phyloP scores from a whole-genome alignment of 1,140 invertebrate genomes.

The Hestina assimilis region DNA sequence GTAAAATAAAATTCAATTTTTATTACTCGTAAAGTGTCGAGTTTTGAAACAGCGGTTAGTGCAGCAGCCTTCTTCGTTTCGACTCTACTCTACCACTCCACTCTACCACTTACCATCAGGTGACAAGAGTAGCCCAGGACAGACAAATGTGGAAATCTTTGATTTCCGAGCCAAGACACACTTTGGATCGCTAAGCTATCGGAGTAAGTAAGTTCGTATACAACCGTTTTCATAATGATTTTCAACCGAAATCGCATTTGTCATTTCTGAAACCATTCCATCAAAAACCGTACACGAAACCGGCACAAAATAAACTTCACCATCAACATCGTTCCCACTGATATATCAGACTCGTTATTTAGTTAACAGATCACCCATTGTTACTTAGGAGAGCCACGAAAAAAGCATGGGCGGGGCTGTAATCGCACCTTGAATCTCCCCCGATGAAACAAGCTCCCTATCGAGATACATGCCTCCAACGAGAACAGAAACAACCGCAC shows the following conservation, averaged over 20 bases:
- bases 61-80: too few species aligned
- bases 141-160: too few species aligned
- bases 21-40: too few species aligned
- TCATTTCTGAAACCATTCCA: slow-evolving; percentile 17
- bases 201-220: too few species aligned
- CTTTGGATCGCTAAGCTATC: too few species aligned
- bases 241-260: not conserved
- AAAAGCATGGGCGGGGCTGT: slow-evolving; percentile 73
- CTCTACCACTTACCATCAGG: too few species aligned
- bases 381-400: slow-evolving; percentile 74
- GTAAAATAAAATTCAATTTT: too few species aligned
- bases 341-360: slow-evolving; percentile 73
- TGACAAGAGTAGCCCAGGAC: too few species aligned
- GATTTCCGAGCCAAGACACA: too few species aligned
- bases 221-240: too few species aligned
- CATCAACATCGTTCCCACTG: slow-evolving; percentile 56
- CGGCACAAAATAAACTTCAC: slow-evolving; percentile 55
- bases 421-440: slow-evolving; percentile 62
- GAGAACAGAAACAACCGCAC: slow-evolving; percentile 28
- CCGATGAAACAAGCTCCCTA: slow-evolving; percentile 70
- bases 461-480: slow-evolving; percentile 72
- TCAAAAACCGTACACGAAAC: slow-evolving; percentile 34
- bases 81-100: too few species aligned
- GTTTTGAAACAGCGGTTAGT: too few species aligned
- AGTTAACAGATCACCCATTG: slow-evolving; percentile 77